Evolutionary conservation across 1,140 invertebrate genomes (phyloP).

Genomic region (Helicoverpa zea): DNA sequence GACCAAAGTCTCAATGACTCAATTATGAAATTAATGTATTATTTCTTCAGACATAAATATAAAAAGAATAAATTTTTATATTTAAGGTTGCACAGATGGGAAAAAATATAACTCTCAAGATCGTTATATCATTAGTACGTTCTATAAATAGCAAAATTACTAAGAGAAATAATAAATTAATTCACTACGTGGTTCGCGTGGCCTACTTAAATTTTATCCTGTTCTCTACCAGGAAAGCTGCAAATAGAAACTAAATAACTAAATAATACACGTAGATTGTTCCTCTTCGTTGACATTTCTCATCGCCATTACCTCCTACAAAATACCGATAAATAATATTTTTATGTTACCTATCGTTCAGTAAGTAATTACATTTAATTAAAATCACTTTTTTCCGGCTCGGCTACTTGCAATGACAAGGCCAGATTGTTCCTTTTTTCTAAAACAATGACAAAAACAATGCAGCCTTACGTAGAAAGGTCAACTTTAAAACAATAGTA

Average conservation of each 20-base stretch:
- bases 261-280: not conserved
- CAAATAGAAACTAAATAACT: not conserved
- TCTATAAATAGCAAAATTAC: not conserved
- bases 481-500: slow-evolving; percentile 62
- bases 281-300: not conserved
- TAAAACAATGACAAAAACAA: slow-evolving; percentile 56
- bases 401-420: slow-evolving; percentile 41
- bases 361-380: slow-evolving; percentile 41
- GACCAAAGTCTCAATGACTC: too few relatives aligned
- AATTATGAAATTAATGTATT: too few relatives aligned
- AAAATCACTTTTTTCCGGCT: slow-evolving; percentile 45
- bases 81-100: too few relatives aligned
- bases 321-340: too few relatives aligned
- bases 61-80: too few relatives aligned
- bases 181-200: not conserved
- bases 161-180: not conserved
- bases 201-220: slow-evolving; percentile 3
- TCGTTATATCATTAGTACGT: too few relatives aligned
- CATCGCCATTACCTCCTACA: too few relatives aligned
- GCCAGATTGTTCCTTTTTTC: slow-evolving; percentile 47
- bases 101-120: too few relatives aligned
- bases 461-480: slow-evolving; percentile 58
- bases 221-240: slow-evolving; percentile 8
- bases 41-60: too few relatives aligned
- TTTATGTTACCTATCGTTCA: slow-evolving; percentile 12